Conservation (phyloP, 2,113 vertebrate species). For the Hyla sarda region DNA sequence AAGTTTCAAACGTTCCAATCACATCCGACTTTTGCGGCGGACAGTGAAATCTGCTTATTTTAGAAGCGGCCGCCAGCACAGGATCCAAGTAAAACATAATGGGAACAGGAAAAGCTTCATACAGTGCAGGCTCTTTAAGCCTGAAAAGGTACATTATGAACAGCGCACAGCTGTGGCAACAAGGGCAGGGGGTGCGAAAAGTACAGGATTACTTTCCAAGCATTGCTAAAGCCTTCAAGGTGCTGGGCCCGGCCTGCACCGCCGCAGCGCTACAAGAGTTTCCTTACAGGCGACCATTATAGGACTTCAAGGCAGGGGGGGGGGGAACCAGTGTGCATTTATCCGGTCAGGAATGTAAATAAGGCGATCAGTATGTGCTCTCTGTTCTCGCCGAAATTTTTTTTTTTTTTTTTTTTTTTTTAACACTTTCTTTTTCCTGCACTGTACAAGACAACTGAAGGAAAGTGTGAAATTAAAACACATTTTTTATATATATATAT, state of each 20-base stretch:
- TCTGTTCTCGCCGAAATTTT: neutral
- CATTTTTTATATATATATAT: too few relatives aligned
- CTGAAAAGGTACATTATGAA: constrained; percentile 8
- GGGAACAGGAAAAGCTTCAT: constrained; percentile 9
- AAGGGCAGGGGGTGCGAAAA: neutral
- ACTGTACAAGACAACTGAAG: neutral
- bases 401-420: too few relatives aligned
- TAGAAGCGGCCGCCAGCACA: neutral
- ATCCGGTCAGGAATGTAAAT: neutral
- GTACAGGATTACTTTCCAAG: constrained; percentile 4
- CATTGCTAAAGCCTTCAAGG: neutral
- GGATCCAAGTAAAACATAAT: constrained; percentile 20
- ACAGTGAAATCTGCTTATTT: neutral
- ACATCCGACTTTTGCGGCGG: neutral
- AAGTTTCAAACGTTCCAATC: neutral
- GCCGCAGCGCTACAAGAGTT: neutral
- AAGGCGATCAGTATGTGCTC: neutral
- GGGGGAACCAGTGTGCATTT: neutral
- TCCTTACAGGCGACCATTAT: neutral
- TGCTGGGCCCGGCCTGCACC: neutral
- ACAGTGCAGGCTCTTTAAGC: neutral
- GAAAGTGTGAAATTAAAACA: too few relatives aligned
- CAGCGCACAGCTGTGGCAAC: constrained; percentile 28
- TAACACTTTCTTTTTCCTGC: neutral
- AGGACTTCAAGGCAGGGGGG: neutral